Base-by-base conservation (phyloP, 2,797 vertebrate genomes). In the Dicrostonyx torquatus region DNA sequence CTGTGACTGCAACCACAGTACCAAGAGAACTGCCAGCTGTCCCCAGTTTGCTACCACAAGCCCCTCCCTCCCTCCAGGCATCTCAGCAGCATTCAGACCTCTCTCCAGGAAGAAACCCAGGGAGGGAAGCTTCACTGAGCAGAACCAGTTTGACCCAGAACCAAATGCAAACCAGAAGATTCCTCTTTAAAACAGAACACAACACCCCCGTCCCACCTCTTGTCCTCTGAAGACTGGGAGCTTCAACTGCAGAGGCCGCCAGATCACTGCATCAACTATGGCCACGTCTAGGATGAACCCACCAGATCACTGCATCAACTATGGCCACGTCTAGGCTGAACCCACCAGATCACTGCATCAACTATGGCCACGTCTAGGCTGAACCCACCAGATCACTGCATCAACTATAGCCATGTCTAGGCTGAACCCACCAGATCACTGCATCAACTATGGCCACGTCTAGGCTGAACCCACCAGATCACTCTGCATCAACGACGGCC, bases 211-310 rank as follows among this genome's bases (percentile, higher is more conserved):
- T 34, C 53, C 62, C 12, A n/a, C 15, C 50, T 15, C 40, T 34
- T 18, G 24, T 0, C 0, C 55, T 20, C n/a, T 45, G 6, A 53
- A 73, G 31, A 37, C 82, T 0, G 0, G n/a, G 2, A 45, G 29
- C 45, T 20, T 20, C 26, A 55, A 14, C 37, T 0, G 3, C 37
- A 37, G 82, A 31, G 70, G 31, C 22, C 4, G n/a, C 24, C 40
- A 24, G 76, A 40, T 62, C 60, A 29, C 9, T 20, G 11, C 8
- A 26, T 5, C 34, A 5, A 0, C 12, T 3, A 29, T 6, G 24
- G 29, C n/a, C 70, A 34, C 2, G 2, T 22, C 37, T 13, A 15
- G 66, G 62, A 40, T 40, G 55, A 45, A 76, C 64, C 31, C 26
- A 4, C 24, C 40, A 24, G 76, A 40, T 62, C 60, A 29, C 9